Evolutionary conservation across 2,888 invertebrate species (phyloP).

Genomic region (Dryadula phaetusa): DNA sequence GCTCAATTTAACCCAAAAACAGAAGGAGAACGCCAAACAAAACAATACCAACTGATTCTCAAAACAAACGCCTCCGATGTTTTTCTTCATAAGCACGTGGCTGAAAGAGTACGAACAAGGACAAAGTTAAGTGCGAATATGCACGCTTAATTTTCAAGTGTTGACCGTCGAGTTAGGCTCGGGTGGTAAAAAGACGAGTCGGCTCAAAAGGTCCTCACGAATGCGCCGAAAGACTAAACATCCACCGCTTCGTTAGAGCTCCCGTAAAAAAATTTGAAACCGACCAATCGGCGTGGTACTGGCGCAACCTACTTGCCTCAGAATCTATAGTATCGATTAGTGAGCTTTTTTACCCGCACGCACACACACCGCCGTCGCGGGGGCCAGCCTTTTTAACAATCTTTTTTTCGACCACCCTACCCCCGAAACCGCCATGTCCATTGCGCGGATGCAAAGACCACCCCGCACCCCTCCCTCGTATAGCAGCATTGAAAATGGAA

Average conservation of each 20-base stretch:
- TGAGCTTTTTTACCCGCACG: conserved; percentile 80
- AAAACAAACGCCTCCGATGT: conserved; percentile 43
- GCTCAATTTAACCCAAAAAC: conserved; percentile 6
- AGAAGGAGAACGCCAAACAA: conserved; percentile 21
- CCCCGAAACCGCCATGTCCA: conserved; percentile 82
- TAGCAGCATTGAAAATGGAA: conserved; percentile 84
- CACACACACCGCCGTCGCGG: conserved; percentile 78
- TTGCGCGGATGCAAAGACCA: conserved; percentile 83
- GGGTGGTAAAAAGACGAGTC: conserved; percentile 64
- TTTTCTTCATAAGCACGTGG: conserved; percentile 50
- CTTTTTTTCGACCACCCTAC: conserved; percentile 82
- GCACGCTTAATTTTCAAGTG: conserved; percentile 73
- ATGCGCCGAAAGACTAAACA: conserved; percentile 72
- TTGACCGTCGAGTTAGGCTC: conserved; percentile 59
- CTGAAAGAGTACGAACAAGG: conserved; percentile 59
- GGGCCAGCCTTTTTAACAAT: conserved; percentile 83
- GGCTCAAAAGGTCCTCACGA: conserved; percentile 69
- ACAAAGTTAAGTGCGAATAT: conserved; percentile 75
- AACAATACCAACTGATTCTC: conserved; percentile 26
- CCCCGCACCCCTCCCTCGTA: conserved; percentile 75
- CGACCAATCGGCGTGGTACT: conserved; percentile 70
- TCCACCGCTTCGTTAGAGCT: conserved; percentile 75
- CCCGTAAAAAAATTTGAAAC: conserved; percentile 64
- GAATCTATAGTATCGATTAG: conserved; percentile 85
- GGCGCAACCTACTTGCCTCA: conserved; percentile 81